A percentile compares a stretch with the other conserved stretches of the same genome.
These are phyloP conservation scores for Ophioninae sp. DNA, from an alignment of 2,888 invertebrate genomes.

Conservation along the genomic window DNA sequence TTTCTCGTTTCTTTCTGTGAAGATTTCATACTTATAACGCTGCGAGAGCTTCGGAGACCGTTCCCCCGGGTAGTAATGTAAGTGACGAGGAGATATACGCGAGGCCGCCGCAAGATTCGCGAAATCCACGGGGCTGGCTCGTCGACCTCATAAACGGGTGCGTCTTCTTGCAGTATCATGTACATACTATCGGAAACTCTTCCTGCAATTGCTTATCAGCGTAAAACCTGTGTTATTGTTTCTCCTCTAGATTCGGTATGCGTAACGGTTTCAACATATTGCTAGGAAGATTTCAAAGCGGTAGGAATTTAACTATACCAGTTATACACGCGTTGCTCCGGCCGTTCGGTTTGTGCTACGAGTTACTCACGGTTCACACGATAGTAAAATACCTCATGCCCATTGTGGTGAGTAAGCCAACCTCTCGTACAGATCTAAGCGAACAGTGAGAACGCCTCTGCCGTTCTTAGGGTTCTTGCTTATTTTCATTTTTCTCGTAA, in stretches of 20 bases:
- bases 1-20: conserved; percentile 65
- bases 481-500: conserved; percentile 45
- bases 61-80: conserved; percentile 84
- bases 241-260: conserved; percentile 88
- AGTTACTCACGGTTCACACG: conserved; percentile 93
- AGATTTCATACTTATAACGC: conserved; percentile 95
- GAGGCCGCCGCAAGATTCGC: conserved; percentile 89
- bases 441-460: neutral
- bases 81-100: conserved; percentile 89
- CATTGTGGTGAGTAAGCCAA: conserved; percentile 87
- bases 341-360: conserved; percentile 96
- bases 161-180: conserved; percentile 65
- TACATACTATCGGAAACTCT: neutral
- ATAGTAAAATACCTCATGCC: conserved; percentile 96
- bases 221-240: conserved; percentile 9
- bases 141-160: conserved; percentile 96
- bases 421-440: neutral
- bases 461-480: neutral
- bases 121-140: conserved; percentile 96
- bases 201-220: neutral
- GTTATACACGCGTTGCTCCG: conserved; percentile 91
- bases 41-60: conserved; percentile 88
- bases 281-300: conserved; percentile 91
- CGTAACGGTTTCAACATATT: conserved; percentile 94
- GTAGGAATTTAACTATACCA: conserved; percentile 87